A percentile compares a stretch with the other conserved stretches of the same genome.
Conservation (phyloP, 1,140 invertebrate genomes). For the Diachasmimorpha longicaudata region DNA sequence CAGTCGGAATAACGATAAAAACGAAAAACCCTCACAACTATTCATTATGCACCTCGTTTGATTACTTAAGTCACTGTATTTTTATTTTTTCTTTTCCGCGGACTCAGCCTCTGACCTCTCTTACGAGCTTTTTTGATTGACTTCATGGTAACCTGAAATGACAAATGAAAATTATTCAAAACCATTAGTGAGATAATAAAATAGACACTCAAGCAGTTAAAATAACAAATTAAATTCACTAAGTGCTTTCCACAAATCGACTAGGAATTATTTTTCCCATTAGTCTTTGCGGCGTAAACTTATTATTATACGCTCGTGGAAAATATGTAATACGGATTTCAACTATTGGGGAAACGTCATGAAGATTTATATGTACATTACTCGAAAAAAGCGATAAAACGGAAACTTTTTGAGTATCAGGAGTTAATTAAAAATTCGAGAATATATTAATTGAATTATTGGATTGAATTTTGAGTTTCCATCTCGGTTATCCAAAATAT, state of each 20-base stretch:
- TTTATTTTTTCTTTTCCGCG: background rate
- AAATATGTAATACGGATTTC: background rate
- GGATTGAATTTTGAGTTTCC: too few relatives aligned
- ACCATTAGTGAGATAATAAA: slow-evolving; percentile 2
- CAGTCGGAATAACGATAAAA: background rate
- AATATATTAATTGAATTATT: too few relatives aligned
- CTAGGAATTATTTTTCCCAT: background rate
- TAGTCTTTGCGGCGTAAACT: background rate
- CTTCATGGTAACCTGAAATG: slow-evolving; percentile 12
- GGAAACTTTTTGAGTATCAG: too few relatives aligned
- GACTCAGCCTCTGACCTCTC: slow-evolving; percentile 18
- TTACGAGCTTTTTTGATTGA: background rate
- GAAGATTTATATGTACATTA: too few relatives aligned
- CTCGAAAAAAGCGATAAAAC: too few relatives aligned
- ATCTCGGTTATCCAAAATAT: too few relatives aligned
- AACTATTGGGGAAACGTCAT: too few relatives aligned
- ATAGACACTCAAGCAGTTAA: background rate
- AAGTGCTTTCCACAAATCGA: background rate
- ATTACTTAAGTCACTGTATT: background rate
- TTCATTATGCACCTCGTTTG: background rate
- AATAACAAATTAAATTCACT: background rate
- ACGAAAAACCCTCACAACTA: background rate
- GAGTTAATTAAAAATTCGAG: too few relatives aligned
- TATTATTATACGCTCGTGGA: background rate
- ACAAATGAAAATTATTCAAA: background rate